Conservation (phyloP, 2,888 invertebrate species). For the Phaedon cochleariae region DNA sequence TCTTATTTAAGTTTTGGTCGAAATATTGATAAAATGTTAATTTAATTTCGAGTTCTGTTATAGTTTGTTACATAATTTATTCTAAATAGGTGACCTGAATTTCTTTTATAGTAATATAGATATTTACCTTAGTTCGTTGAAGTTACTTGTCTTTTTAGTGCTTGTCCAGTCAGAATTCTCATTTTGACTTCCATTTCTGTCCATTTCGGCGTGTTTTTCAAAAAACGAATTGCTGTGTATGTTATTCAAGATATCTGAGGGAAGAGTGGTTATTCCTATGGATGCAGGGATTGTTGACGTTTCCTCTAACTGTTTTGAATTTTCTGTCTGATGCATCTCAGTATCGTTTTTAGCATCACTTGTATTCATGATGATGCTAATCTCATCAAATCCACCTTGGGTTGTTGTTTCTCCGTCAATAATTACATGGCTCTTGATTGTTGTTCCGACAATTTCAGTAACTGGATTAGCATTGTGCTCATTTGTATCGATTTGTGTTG, state of each 20-base stretch:
- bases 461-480: too few species aligned
- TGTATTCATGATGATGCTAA: not conserved
- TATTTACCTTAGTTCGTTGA: not conserved
- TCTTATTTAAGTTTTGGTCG: too few species aligned
- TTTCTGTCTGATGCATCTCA: not conserved
- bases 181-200: not conserved
- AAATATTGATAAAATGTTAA: too few species aligned
- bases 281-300: not conserved
- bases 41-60: too few species aligned
- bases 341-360: not conserved
- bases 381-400: not conserved
- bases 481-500: conserved; percentile 5
- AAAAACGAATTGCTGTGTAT: conserved; percentile 56
- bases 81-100: too few species aligned
- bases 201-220: conserved; percentile 27
- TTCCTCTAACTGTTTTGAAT: not conserved
- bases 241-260: conserved; percentile 55
- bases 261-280: conserved; percentile 34
- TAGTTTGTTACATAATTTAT: too few species aligned
- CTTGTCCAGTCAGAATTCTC: not conserved
- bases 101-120: not conserved
- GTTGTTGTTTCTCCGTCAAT: not conserved
- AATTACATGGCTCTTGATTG: not conserved
- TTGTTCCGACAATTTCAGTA: not conserved
- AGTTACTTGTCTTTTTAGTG: conserved; percentile 7